Conservation (phyloP, 1,140 invertebrate genomes). For the Anthonomus grandis region DNA sequence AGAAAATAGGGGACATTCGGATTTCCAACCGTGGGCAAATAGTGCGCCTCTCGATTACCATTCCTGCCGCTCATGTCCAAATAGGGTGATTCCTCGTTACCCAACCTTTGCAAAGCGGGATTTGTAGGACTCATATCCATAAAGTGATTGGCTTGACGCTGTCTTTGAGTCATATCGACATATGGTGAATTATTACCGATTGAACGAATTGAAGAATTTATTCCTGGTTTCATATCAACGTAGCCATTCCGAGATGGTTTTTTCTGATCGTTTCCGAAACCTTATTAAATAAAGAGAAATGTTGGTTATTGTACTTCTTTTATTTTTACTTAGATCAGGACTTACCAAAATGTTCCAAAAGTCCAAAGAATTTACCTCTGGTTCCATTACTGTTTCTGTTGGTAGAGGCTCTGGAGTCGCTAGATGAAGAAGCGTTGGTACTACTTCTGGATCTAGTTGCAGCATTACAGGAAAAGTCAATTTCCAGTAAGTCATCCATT, state of each 20-base stretch:
- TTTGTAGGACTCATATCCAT: slow-evolving; percentile 26
- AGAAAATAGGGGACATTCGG: slow-evolving; percentile 5
- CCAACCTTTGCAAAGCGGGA: not conserved
- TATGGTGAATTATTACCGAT: slow-evolving; percentile 16
- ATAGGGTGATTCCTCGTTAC: not conserved
- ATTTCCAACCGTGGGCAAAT: not conserved
- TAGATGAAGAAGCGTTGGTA: slow-evolving; percentile 22
- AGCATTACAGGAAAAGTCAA: slow-evolving; percentile 61
- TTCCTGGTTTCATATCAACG: slow-evolving; percentile 56
- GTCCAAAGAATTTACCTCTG: not conserved
- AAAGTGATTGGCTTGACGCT: slow-evolving; percentile 8
- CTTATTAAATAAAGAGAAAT: too few relatives aligned
- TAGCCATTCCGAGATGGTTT: slow-evolving; percentile 49
- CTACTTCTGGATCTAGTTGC: not conserved
- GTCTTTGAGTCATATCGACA: slow-evolving; percentile 31
- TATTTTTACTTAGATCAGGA: too few relatives aligned
- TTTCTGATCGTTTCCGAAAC: slow-evolving; percentile 19
- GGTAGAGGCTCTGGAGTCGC: slow-evolving; percentile 15
- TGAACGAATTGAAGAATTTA: too few relatives aligned
- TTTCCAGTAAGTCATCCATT: slow-evolving; percentile 76
- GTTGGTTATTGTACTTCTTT: too few relatives aligned
- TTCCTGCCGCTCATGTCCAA: not conserved
- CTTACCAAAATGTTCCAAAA: slow-evolving; percentile 12
- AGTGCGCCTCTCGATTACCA: too few relatives aligned
- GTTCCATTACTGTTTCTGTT: slow-evolving; percentile 13